Base-by-base conservation (phyloP, 2,113 vertebrate species). In the Channa maculata region DNA sequence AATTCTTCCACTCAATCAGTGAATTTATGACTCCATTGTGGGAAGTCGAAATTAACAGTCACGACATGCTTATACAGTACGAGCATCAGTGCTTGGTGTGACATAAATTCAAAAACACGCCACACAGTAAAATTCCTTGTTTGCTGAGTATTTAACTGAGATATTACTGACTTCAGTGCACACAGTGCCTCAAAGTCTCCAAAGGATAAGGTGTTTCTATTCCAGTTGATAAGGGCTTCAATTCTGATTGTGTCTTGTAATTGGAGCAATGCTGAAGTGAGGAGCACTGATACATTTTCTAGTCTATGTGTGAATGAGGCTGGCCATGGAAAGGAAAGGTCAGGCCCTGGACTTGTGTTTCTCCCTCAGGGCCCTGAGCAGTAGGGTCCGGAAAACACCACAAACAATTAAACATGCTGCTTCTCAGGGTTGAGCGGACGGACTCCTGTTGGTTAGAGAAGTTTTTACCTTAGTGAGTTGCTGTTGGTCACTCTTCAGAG, bases 321-420 rank as follows among this genome's bases (percentile, higher is more conserved):
- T 86, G 71, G 87, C 88, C 84, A 85, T 85, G 84, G 87, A 86
- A 86, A 69, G 86, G 54, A 92, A 93, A 94, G 94, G 94, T 94
- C 94, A 94, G 85, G 86, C 84, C 89, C 91, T 79, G 84, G 84
- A 91, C 89, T 91, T 75, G 91, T 88, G 89, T 86, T 64, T 80
- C 81, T 92, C 93, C 93, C 94, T 67, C 74, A 83, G 92, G 94
- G 92, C 88, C 83, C 89, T 74, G 83, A 79, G 90, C 92, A 72
- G 84, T 80, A 82, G 89, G 86, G 91, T 83, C 92, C 71, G 60
- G 83, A 92, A 87, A 88, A 92, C 91, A 92, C 86, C 90, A 88
- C 93, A 94, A 95, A 95, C 94, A 94, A 94, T 95, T 94, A 95
- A 93, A 93, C 88, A 87, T 87, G 89, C 89, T 92, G 91, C 88